Base-by-base conservation (phyloP, 2,113 vertebrate genomes). In the Rana temporaria region DNA sequence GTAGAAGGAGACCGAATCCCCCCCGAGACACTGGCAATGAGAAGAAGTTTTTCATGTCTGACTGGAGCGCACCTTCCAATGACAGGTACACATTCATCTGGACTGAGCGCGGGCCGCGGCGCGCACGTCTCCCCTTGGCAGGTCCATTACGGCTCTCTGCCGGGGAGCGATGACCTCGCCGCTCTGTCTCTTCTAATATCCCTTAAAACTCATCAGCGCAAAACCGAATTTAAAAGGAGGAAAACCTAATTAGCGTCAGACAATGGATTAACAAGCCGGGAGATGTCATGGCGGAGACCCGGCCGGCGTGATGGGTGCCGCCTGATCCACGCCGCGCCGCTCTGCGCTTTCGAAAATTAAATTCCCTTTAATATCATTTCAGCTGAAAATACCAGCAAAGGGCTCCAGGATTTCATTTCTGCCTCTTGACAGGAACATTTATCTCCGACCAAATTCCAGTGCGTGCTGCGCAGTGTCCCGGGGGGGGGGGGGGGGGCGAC, bases 311-410 rank as follows among this genome's bases (percentile, higher is more conserved):
- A 48, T 12, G 85, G 83, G 86, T 85, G 86, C 85, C 68, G 77
- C 81, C 83, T 79, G 86, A 91, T 88, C 86, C 67, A 81, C 84
- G 70, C 34, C 70, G 52, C 72, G 87, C 84, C 81, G 84, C 3
- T 63, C 82, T 89, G 87, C 87, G 87, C 88, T 88, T 85, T 87
- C 88, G 89, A 85, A 90, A 91, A 92, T 89, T 87, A 84, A 89
- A 91, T 91, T 91, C 80, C 79, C 84, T 68, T 63, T 91, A 92
- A 91, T 90, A 91, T 87, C 73, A 90, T 91, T 92, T 89, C 81
- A 84, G 82, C 85, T 87, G 71, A 26, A 80, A 30, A 84, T 83
- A 88, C 57, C 18, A 88, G 86, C 70, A 57, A 87, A 89, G 84
- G 80, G 85, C 88, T 86, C 83, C 59, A 86, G 84, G 85, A 87